phyloP scores from a whole-genome alignment of 2,888 invertebrate species.

The Melangyna quadrimaculata region DNA sequence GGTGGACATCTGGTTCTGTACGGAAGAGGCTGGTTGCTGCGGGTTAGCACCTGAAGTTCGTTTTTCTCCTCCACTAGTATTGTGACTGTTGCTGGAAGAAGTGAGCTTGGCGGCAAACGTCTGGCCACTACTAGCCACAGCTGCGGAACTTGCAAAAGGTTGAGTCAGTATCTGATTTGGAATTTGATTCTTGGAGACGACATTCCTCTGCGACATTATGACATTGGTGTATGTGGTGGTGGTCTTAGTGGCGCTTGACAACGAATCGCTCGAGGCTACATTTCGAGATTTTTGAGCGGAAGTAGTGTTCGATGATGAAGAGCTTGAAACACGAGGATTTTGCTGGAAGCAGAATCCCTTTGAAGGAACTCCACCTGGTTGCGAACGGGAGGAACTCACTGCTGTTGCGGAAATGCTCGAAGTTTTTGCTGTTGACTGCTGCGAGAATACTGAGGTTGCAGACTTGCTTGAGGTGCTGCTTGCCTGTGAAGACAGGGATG shows the following conservation, averaged over 20 bases:
- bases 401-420: constrained; percentile 24
- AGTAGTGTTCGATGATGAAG: constrained; percentile 50
- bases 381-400: constrained; percentile 54
- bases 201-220: constrained; percentile 82
- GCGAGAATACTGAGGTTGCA: constrained; percentile 28
- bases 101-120: constrained; percentile 82
- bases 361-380: constrained; percentile 79
- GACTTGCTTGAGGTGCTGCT: constrained; percentile 43
- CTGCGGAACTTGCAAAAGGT: constrained; percentile 45
- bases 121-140: constrained; percentile 71
- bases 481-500: constrained; percentile 65
- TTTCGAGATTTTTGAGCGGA: constrained; percentile 51
- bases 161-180: constrained; percentile 47
- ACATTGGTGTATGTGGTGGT: constrained; percentile 84
- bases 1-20: constrained; percentile 60
- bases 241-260: constrained; percentile 81
- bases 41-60: constrained; percentile 28
- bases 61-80: constrained; percentile 71
- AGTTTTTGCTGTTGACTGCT: constrained; percentile 34
- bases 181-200: constrained; percentile 70
- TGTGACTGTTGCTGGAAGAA: constrained; percentile 79
- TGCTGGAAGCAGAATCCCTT: constrained; percentile 76
- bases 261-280: constrained; percentile 61
- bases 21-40: constrained; percentile 71
- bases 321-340: constrained; percentile 72